These are phyloP conservation scores for Drymodes brunneopygia DNA, from an alignment of 2,113 vertebrate species.

Conservation along the genomic window DNA sequence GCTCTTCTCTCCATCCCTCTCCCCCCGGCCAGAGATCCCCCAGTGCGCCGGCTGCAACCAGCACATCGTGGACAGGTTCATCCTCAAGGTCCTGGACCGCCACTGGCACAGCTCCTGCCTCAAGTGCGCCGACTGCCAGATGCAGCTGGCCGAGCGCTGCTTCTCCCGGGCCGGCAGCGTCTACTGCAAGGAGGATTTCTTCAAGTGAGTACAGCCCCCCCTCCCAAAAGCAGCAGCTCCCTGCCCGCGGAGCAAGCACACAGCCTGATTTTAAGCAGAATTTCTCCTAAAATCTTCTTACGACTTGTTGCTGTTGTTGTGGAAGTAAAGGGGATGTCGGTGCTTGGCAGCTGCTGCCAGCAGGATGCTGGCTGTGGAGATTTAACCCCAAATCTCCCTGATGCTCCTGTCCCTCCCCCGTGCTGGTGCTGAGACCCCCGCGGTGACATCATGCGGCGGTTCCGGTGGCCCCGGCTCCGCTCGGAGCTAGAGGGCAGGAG, in stretches of 20 bases:
- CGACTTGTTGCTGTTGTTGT: too few species aligned
- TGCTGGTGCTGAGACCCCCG: fast-evolving
- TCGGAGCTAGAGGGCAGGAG: conserved; percentile 48
- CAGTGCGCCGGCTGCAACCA: conserved; percentile 97
- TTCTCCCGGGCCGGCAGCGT: conserved; percentile 93
- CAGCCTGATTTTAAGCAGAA: fast-evolving
- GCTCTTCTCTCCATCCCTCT: not conserved
- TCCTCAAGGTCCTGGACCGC: conserved; percentile 97
- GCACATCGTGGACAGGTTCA: conserved; percentile 98
- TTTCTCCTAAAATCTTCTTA: not conserved
- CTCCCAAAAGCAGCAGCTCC: fast-evolving
- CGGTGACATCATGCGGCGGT: fast-evolving
- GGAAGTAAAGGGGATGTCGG: not conserved
- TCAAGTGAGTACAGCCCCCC: conserved; percentile 84
- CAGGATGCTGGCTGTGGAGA: not conserved
- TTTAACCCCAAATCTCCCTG: not conserved
- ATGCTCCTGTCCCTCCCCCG: fast-evolving
- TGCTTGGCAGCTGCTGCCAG: not conserved
- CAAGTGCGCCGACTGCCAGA: conserved; percentile 96
- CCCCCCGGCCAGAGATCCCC: conserved; percentile 83
- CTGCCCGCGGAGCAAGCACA: fast-evolving
- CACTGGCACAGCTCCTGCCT: conserved; percentile 99
- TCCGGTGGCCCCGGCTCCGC: not conserved
- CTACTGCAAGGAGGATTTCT: conserved; percentile 99
- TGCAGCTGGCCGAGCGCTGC: conserved; percentile 92